These are phyloP conservation scores for Aelia acuminata DNA, from an alignment of 2,888 invertebrate species.

Conservation along the genomic window DNA sequence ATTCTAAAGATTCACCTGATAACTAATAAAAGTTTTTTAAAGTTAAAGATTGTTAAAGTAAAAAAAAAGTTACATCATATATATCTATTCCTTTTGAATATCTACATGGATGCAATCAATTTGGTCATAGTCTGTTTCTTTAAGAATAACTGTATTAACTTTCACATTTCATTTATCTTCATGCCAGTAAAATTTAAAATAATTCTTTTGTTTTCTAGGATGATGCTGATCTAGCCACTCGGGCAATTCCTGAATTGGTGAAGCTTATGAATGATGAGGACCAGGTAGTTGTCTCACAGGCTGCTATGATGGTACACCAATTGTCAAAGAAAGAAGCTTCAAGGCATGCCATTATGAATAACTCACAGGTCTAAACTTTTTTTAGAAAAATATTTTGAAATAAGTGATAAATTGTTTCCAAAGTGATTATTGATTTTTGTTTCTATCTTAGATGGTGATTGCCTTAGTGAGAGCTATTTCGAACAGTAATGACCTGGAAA, in stretches of 20 bases:
- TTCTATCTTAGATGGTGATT: constrained; percentile 84
- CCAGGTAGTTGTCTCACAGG: constrained; percentile 96
- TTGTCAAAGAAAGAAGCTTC: constrained; percentile 99
- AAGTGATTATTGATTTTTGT: neutral
- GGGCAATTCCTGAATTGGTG: constrained; percentile 97
- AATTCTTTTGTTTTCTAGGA: constrained; percentile 72
- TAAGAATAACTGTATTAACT: too few relatives aligned
- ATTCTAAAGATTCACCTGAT: too few relatives aligned
- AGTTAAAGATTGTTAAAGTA: too few relatives aligned
- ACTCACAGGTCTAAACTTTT: constrained; percentile 77
- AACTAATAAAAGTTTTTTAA: too few relatives aligned
- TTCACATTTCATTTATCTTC: too few relatives aligned
- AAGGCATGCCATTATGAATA: constrained; percentile 96
- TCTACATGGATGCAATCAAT: too few relatives aligned
- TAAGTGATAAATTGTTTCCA: neutral
- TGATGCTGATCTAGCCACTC: constrained; percentile 95
- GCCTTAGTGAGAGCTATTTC: constrained; percentile 95
- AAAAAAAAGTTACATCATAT: too few relatives aligned
- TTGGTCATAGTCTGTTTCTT: too few relatives aligned
- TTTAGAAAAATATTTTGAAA: neutral
- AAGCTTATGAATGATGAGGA: constrained; percentile 95
- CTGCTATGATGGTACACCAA: constrained; percentile 99
- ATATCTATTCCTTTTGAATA: too few relatives aligned
- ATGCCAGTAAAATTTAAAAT: too few relatives aligned
- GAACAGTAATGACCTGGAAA: constrained; percentile 96